These are phyloP conservation scores for Barnardius zonarius DNA, from an alignment of 2,113 vertebrate species.

Conservation along the genomic window DNA sequence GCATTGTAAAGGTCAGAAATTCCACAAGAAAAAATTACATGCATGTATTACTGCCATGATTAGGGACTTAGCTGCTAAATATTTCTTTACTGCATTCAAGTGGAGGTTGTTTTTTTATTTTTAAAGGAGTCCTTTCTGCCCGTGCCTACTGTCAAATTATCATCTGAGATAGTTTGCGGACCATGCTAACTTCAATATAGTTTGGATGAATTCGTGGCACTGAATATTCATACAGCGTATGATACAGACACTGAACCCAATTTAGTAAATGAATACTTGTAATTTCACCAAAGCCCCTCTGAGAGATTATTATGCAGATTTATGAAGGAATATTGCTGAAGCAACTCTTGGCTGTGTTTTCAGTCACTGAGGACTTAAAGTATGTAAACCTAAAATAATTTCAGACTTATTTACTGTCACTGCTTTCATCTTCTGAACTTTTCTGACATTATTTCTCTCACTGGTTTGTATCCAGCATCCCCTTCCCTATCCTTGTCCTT, in stretches of 20 bases:
- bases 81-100: constrained; percentile 11
- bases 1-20: constrained; percentile 1
- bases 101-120: not conserved
- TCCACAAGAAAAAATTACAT: not conserved
- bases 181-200: constrained; percentile 67
- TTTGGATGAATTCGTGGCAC: constrained; percentile 62
- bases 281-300: constrained; percentile 78
- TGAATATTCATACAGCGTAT: constrained; percentile 79
- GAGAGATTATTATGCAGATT: constrained; percentile 83
- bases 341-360: constrained; percentile 77
- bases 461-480: constrained; percentile 61
- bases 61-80: not conserved
- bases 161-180: constrained; percentile 5
- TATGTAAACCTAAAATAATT: constrained; percentile 74
- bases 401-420: constrained; percentile 62
- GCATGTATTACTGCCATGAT: not conserved
- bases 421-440: constrained; percentile 70
- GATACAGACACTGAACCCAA: constrained; percentile 81
- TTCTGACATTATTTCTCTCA: constrained; percentile 64
- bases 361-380: constrained; percentile 70
- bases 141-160: constrained; percentile 40
- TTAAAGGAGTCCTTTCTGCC: not conserved
- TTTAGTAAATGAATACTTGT: constrained; percentile 85
- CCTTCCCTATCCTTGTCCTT: constrained; percentile 75
- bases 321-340: constrained; percentile 79